These are phyloP conservation scores for Danio kyathit DNA, from an alignment of 2,797 vertebrate genomes.

Conservation along the genomic window DNA sequence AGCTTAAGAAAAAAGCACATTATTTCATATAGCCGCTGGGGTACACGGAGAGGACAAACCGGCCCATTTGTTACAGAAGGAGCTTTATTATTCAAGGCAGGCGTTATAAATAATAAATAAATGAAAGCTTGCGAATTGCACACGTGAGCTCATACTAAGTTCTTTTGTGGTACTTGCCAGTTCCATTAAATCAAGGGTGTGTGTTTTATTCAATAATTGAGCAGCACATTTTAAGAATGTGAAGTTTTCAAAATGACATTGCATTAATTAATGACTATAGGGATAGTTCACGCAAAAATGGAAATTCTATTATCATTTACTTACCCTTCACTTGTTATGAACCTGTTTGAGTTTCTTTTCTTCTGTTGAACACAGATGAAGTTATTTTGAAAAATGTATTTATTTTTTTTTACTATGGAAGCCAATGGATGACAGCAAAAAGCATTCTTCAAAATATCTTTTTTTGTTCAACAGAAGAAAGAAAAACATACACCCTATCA, in stretches of 20 bases:
- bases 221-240: neutral
- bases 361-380: too few species aligned
- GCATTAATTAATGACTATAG: too few species aligned
- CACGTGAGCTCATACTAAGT: conserved; percentile 15
- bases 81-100: conserved; percentile 2
- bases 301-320: too few species aligned
- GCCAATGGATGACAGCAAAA: too few species aligned
- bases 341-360: too few species aligned
- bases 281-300: too few species aligned
- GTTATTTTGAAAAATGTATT: too few species aligned
- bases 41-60: conserved; percentile 20
- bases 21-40: neutral
- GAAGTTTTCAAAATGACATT: neutral
- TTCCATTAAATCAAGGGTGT: neutral
- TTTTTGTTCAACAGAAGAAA: too few species aligned
- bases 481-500: too few species aligned
- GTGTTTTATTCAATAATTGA: neutral
- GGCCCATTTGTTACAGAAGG: neutral
- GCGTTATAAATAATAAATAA: conserved; percentile 10
- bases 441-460: too few species aligned
- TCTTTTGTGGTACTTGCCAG: conserved; percentile 18
- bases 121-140: neutral
- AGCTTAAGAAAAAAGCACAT: neutral
- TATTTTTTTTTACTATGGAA: too few species aligned
- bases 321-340: too few species aligned